These are phyloP conservation scores for Mystacornis crossleyi DNA, from an alignment of 2,113 vertebrate species.

Conservation along the genomic window DNA sequence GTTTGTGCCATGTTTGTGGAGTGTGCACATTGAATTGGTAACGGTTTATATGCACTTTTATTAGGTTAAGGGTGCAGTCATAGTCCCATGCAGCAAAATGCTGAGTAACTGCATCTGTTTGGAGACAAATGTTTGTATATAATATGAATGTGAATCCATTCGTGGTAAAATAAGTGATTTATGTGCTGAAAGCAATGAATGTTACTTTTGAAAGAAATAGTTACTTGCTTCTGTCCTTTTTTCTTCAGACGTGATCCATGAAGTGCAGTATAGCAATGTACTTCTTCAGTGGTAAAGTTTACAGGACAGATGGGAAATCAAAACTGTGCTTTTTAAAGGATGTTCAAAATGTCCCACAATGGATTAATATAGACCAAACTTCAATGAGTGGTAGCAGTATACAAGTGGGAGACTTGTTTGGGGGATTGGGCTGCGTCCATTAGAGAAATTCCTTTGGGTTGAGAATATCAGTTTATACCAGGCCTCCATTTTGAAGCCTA, in stretches of 20 bases:
- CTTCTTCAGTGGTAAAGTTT: background rate
- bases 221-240: background rate
- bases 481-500: background rate
- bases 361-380: background rate
- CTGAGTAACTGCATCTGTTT: background rate
- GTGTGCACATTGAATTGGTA: background rate
- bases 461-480: background rate
- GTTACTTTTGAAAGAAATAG: background rate
- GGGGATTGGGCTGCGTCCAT: background rate
- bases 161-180: background rate
- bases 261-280: background rate
- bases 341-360: background rate
- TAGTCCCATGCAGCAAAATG: background rate
- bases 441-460: background rate
- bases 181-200: background rate
- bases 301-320: background rate
- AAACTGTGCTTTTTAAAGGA: background rate
- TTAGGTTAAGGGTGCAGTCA: background rate
- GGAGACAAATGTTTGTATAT: background rate
- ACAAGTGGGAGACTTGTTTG: background rate
- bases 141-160: background rate
- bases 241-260: background rate
- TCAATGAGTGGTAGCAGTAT: background rate
- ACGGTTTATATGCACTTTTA: background rate
- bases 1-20: background rate